phyloP scores from a whole-genome alignment of 2,113 vertebrate genomes.

The Nasalis larvatus region DNA sequence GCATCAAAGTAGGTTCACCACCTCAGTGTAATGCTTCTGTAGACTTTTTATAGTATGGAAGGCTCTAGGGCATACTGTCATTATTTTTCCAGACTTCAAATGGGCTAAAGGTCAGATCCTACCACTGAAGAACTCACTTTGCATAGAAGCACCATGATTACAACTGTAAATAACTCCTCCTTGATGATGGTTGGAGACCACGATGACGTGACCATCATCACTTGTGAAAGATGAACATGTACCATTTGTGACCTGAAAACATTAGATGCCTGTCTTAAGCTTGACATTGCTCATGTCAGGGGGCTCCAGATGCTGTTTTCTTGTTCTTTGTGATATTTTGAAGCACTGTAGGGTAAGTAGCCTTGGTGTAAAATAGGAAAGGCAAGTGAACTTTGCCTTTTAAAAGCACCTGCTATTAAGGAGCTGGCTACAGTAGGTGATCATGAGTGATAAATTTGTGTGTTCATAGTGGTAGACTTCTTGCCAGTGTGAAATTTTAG shows the following conservation, averaged over 20 bases:
- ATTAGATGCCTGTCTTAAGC: background rate
- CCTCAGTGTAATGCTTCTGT: background rate
- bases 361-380: background rate
- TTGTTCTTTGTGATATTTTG: background rate
- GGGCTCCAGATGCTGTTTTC: background rate
- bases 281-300: background rate
- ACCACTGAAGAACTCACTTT: background rate
- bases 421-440: background rate
- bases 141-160: background rate
- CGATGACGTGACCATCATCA: background rate
- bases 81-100: background rate
- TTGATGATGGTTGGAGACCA: background rate
- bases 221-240: constrained; percentile 1
- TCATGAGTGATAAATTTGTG: background rate
- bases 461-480: background rate
- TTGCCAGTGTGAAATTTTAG: background rate
- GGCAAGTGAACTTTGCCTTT: background rate
- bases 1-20: background rate
- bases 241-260: background rate
- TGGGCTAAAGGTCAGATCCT: background rate
- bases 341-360: background rate
- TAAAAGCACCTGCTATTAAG: background rate
- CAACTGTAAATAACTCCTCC: background rate
- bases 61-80: background rate
- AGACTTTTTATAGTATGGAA: background rate